Evolutionary conservation across 2,888 invertebrate genomes (phyloP), one percentile per base, ranked within the genome.

Genomic region (Erynnis tages): DNA sequence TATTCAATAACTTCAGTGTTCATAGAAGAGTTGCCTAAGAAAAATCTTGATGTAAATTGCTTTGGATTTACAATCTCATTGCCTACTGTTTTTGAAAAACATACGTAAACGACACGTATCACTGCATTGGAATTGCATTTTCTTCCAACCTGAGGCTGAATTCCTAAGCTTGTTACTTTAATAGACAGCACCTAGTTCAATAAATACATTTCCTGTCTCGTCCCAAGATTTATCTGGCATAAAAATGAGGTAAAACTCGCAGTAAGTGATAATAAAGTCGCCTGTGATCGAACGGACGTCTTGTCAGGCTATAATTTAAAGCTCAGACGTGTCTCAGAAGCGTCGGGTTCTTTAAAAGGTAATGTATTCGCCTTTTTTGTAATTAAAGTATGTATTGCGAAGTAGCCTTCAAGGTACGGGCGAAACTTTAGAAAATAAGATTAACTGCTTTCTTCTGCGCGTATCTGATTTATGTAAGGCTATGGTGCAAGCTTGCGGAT

Each of bases 341-440:
- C 56, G 57, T 56, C 63, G 54, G 58, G 56, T 65, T 63, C 65
- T 65, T 54, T 59, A 74, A 71, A 80, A 72, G 76, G 78, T 57
- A 60, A 69, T 67, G 63, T 66, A 67, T 73, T 63, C 55, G 30
- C 29, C 62, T 67, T 70, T 69, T 61, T 57, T 53, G 60, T 69
- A 71, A 78, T 78, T 73, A 73, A 71, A 59, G 64, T 38, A 14
- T 7, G 30, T 58, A 60, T 56, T 60, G 38, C 54, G 52, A 59
- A 62, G 65, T 65, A 62, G 63, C 41, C 19, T 19, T 13, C n/a
- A n/a, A n/a, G 37, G 29, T 37, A 30, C 21, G 56, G 63, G 30
- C 46, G 38, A 53, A 50, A 44, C 38, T 45, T 43, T 34, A 53
- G 53, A 34, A 25, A 34, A 37, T 43, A 46, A 53, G 50, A 50